Conservation (phyloP, 1,140 invertebrate species). For the Drosophila rhopaloa region DNA sequence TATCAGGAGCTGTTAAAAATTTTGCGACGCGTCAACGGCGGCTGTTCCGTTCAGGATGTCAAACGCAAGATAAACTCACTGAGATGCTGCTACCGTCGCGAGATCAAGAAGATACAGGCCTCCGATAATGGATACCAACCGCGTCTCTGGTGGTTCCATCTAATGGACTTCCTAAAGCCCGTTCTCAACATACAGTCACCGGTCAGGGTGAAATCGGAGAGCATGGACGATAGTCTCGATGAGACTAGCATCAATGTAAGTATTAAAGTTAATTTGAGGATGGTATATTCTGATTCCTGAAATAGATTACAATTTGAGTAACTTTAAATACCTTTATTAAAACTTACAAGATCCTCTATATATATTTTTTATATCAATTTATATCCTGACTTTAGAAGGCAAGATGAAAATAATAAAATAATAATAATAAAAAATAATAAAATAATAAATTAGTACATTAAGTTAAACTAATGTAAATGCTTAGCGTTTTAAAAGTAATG, state of each 20-base stretch:
- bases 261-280: not conserved
- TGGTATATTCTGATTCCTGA: too few species aligned
- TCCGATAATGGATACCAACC: slow-evolving; percentile 49
- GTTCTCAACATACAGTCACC: slow-evolving; percentile 49
- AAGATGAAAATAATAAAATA: too few species aligned
- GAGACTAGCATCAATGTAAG: slow-evolving; percentile 56
- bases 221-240: slow-evolving; percentile 53
- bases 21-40: slow-evolving; percentile 45
- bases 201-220: slow-evolving; percentile 30
- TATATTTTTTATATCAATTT: too few species aligned
- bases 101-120: slow-evolving; percentile 53
- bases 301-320: too few species aligned
- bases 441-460: too few species aligned
- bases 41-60: slow-evolving; percentile 48
- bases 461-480: not conserved
- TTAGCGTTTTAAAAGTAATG: too few species aligned
- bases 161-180: slow-evolving; percentile 65
- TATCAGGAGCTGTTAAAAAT: slow-evolving; percentile 64
- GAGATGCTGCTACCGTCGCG: slow-evolving; percentile 62
- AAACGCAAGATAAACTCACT: slow-evolving; percentile 72
- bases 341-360: too few species aligned
- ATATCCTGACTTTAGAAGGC: too few species aligned
- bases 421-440: too few species aligned
- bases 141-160: slow-evolving; percentile 68
- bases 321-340: too few species aligned